Conservation (phyloP, 2,797 vertebrate species). For the Pseudochromis fuscus region DNA sequence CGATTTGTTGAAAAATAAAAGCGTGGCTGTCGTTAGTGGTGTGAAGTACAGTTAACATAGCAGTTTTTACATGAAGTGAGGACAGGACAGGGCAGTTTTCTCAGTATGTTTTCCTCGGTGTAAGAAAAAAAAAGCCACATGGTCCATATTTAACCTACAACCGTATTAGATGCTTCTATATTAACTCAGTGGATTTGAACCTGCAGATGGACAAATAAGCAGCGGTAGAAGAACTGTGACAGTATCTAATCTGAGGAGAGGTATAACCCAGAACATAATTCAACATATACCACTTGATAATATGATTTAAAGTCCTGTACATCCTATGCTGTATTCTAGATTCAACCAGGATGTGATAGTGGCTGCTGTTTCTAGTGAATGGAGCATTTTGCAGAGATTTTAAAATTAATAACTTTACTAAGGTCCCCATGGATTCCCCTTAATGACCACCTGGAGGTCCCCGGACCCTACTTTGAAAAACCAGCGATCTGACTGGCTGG, state of each 20-base stretch:
- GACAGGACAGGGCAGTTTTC: constrained; percentile 40
- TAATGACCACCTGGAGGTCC: constrained; percentile 56
- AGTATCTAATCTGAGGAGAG: too few relatives aligned
- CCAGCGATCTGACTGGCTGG: constrained; percentile 66
- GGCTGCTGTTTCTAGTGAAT: constrained; percentile 15
- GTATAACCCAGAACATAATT: too few relatives aligned
- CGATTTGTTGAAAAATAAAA: constrained; percentile 30
- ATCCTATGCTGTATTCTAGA: too few relatives aligned
- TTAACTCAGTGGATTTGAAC: constrained; percentile 40
- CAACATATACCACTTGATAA: background rate
- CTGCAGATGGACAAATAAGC: constrained; percentile 7
- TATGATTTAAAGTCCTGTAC: background rate
- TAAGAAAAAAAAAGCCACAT: constrained; percentile 32
- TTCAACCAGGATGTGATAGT: background rate
- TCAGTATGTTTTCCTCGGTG: constrained; percentile 40
- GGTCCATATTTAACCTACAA: constrained; percentile 42
- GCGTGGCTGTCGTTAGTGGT: constrained; percentile 34
- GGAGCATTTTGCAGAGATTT: background rate
- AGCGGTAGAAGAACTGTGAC: constrained; percentile 13
- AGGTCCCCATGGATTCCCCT: constrained; percentile 34
- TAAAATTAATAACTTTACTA: constrained; percentile 4
- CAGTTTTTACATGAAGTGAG: constrained; percentile 26
- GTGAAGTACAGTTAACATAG: constrained; percentile 20
- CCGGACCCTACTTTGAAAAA: constrained; percentile 65
- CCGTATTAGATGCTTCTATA: constrained; percentile 34